These are phyloP conservation scores for Dromas ardeola DNA, from an alignment of 2,113 vertebrate genomes.

Conservation along the genomic window DNA sequence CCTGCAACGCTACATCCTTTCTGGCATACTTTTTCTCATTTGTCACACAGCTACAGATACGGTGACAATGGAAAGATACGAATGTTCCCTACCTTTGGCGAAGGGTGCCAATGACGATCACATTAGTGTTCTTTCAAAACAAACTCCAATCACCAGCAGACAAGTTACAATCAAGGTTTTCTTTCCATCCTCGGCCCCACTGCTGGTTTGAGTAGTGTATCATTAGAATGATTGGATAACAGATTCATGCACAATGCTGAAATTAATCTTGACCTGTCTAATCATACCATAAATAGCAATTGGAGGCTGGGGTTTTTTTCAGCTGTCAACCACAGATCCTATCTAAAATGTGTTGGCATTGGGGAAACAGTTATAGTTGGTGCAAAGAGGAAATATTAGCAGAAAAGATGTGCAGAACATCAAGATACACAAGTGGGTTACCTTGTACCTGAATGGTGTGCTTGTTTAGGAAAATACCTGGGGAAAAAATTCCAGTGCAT, in stretches of 20 bases:
- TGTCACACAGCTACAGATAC: not conserved
- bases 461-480: not conserved
- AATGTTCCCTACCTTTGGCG: not conserved
- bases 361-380: not conserved
- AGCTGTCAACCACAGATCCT: not conserved
- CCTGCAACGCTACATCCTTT: not conserved
- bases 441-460: not conserved
- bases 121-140: not conserved
- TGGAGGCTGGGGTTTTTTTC: not conserved
- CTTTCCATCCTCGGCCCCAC: not conserved
- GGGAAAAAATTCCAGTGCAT: not conserved
- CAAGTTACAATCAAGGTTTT: conserved; percentile 63
- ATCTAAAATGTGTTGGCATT: not conserved
- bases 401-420: not conserved
- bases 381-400: not conserved
- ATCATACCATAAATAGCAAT: not conserved
- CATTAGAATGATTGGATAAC: conserved; percentile 62
- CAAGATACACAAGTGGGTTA: not conserved
- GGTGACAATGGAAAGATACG: not conserved
- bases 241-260: not conserved
- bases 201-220: conserved; percentile 18
- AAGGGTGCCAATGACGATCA: not conserved
- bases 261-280: conserved; percentile 37
- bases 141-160: conserved; percentile 43
- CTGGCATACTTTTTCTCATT: not conserved